Evolutionary conservation across 2,888 invertebrate genomes (phyloP).

Genomic region (Ophion costatus): DNA sequence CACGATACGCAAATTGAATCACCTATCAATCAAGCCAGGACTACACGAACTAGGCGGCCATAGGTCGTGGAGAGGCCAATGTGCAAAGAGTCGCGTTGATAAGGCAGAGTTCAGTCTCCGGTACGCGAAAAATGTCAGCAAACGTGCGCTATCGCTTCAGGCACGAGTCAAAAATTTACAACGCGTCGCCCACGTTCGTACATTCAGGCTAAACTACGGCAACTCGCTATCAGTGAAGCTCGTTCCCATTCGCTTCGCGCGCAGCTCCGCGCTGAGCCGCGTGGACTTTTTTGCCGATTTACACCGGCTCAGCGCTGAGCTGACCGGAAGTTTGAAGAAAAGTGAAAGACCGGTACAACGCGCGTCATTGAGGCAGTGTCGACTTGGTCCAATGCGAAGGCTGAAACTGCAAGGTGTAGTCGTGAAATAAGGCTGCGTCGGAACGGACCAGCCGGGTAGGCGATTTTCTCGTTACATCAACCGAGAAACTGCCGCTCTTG

Average conservation of each 20-base stretch:
- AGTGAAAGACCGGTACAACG: not conserved
- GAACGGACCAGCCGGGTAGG: not conserved
- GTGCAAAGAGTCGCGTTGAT: not conserved
- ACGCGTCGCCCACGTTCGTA: not conserved
- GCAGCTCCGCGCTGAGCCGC: no score
- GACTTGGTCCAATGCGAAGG: conserved; percentile 13
- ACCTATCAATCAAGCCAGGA: no score
- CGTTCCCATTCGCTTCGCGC: no score
- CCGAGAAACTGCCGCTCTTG: conserved; percentile 33
- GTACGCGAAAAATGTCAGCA: not conserved
- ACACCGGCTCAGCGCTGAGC: no score
- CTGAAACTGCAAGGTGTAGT: conserved; percentile 45
- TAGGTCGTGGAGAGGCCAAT: no score
- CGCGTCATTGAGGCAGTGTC: not conserved
- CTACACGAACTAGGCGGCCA: no score
- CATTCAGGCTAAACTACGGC: not conserved
- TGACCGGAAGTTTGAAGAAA: no score
- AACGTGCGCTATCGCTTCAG: not conserved
- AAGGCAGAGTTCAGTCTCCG: not conserved
- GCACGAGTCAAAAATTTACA: not conserved
- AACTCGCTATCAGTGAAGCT: no score
- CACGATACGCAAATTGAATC: no score
- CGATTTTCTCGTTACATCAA: conserved; percentile 53
- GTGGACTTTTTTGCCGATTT: no score
- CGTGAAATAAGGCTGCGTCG: conserved; percentile 57